phyloP scores from a whole-genome alignment of 2,113 vertebrate genomes.

The Campylomormyrus tamandua region DNA sequence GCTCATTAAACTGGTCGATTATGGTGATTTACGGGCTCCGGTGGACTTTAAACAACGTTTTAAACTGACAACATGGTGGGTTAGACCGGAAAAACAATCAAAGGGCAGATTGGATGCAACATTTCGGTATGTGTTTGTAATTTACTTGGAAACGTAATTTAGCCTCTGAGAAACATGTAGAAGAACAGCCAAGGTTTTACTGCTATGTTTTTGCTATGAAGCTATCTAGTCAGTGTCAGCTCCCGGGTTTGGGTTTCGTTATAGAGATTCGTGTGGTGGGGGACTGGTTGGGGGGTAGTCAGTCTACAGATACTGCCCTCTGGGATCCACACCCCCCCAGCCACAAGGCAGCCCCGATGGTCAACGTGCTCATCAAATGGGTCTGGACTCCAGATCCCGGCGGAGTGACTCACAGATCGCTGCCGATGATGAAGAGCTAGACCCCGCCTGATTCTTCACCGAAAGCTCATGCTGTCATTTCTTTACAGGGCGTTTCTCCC shows the following conservation, averaged over 20 bases:
- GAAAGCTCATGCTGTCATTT: background rate
- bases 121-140: background rate
- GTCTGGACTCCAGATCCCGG: background rate
- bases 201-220: background rate
- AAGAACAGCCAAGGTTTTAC: background rate
- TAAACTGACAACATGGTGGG: background rate
- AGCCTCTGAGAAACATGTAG: background rate
- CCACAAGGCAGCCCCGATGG: background rate
- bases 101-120: background rate
- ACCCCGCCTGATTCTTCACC: background rate
- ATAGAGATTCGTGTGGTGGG: background rate
- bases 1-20: conserved; percentile 31
- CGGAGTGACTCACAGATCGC: background rate
- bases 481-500: background rate
- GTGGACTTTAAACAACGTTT: conserved; percentile 11
- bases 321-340: background rate
- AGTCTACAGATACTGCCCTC: background rate
- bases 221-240: background rate
- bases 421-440: background rate
- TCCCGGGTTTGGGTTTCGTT: background rate
- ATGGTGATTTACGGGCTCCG: conserved; percentile 30
- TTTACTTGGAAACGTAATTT: background rate
- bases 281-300: background rate
- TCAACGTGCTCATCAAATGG: background rate
- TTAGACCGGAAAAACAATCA: background rate